phyloP scores from a whole-genome alignment of 1,140 invertebrate species.

The Aleiodes sp. region DNA sequence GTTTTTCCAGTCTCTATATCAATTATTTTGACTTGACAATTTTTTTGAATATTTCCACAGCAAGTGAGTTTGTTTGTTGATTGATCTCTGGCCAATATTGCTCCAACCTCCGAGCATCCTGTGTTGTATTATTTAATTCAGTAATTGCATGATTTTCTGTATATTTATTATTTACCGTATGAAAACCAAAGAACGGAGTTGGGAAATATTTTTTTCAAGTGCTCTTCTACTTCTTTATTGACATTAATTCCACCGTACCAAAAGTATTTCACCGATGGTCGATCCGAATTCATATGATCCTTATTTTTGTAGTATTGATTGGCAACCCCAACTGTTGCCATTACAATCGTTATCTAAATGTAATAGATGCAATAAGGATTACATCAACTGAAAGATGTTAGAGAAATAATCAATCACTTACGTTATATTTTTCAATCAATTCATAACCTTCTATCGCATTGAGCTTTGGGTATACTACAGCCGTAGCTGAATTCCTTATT shows the following conservation, averaged over 20 bases:
- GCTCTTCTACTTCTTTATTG: conserved; percentile 32
- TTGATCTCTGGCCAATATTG: background rate
- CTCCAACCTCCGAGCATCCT: conserved; percentile 51
- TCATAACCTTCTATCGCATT: conserved; percentile 34
- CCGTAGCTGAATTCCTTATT: background rate
- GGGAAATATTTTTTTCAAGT: conserved; percentile 31
- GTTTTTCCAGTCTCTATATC: conserved; percentile 53
- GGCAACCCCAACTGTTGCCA: conserved; percentile 37
- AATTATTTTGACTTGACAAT: conserved; percentile 53
- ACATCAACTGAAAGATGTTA: background rate
- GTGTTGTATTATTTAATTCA: too few relatives aligned
- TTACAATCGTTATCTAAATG: conserved; percentile 20
- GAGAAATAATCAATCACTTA: conserved; percentile 2
- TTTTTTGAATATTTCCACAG: conserved; percentile 38
- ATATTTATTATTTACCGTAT: too few relatives aligned
- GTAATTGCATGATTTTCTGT: too few relatives aligned
- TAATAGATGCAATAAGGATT: too few relatives aligned
- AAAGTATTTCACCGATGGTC: conserved; percentile 39
- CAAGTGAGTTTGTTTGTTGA: background rate
- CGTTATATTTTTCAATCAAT: conserved; percentile 44
- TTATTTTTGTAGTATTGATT: conserved; percentile 39
- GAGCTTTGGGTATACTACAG: conserved; percentile 33
- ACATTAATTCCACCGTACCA: conserved; percentile 52
- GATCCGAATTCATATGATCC: conserved; percentile 36
- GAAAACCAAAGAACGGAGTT: too few relatives aligned